Evolutionary conservation across 2,888 invertebrate species (phyloP).

Genomic region (Calephelis perditalis): DNA sequence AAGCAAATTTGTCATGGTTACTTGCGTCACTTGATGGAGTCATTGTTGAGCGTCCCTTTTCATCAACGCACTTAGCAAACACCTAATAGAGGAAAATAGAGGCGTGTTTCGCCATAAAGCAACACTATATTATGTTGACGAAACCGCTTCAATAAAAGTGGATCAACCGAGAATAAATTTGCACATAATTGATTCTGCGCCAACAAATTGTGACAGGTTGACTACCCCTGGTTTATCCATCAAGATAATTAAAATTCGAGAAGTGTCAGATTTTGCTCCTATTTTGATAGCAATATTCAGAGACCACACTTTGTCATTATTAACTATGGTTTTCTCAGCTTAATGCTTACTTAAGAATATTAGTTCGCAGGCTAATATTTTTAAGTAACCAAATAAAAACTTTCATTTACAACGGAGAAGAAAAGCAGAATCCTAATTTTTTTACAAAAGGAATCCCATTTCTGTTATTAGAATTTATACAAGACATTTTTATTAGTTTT

Average conservation of each 20-base stretch:
- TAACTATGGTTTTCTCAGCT: neutral
- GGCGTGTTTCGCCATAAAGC: neutral
- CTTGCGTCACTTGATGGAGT: too few species aligned
- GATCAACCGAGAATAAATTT: neutral
- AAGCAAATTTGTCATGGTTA: too few species aligned
- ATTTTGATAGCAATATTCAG: neutral
- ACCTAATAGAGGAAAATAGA: neutral
- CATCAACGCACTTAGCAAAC: neutral
- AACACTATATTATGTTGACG: neutral
- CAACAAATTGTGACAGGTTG: neutral
- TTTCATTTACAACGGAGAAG: too few species aligned
- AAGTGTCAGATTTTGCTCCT: neutral
- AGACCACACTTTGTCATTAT: neutral
- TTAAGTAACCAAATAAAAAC: too few species aligned
- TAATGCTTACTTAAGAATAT: neutral
- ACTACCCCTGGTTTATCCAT: neutral
- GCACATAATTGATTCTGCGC: too few species aligned
- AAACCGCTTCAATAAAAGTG: neutral
- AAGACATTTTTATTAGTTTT: too few species aligned
- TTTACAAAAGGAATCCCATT: too few species aligned
- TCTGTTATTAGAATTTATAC: too few species aligned
- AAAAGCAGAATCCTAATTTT: too few species aligned
- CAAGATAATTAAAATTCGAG: constrained; percentile 9
- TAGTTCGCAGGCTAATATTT: neutral
- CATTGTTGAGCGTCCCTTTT: too few species aligned